A percentile compares a stretch with the other conserved stretches of the same genome.
Conservation (phyloP, 2,113 vertebrate genomes). For the Cyphomyrus plagiostoma region DNA sequence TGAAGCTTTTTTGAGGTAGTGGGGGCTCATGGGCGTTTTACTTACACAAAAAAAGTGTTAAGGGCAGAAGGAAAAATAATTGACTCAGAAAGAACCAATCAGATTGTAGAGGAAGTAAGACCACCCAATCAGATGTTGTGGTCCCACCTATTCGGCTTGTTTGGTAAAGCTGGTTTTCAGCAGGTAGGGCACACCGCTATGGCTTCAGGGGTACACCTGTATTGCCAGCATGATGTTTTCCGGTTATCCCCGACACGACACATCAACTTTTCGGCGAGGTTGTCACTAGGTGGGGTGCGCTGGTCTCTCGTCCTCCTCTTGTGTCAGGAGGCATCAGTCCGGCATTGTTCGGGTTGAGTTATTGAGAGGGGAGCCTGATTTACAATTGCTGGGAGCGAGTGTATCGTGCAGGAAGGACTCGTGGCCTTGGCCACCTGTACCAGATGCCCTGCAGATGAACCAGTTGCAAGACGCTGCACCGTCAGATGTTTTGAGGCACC, state of each 20-base stretch:
- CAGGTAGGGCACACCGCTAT: neutral
- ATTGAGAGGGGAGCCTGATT: neutral
- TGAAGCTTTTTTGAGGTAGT: neutral
- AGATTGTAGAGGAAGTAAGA: too few species aligned
- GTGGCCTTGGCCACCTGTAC: neutral
- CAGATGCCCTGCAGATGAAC: neutral
- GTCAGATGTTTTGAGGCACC: neutral
- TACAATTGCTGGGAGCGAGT: neutral
- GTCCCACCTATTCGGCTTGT: too few species aligned
- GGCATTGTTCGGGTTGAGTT: neutral
- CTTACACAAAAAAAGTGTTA: too few species aligned
- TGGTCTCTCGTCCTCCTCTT: neutral
- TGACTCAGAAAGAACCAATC: too few species aligned
- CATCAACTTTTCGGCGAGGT: neutral
- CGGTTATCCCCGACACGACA: neutral
- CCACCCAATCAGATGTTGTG: too few species aligned
- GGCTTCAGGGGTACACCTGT: neutral
- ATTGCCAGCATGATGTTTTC: neutral
- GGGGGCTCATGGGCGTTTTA: too few species aligned
- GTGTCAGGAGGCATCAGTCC: neutral
- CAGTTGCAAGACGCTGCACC: neutral
- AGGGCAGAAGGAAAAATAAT: neutral
- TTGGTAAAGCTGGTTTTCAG: neutral
- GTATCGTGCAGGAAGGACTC: neutral
- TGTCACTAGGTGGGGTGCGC: neutral